Conservation (phyloP, 2,888 invertebrate genomes). For the Caenorhabditis sulstoni region DNA sequence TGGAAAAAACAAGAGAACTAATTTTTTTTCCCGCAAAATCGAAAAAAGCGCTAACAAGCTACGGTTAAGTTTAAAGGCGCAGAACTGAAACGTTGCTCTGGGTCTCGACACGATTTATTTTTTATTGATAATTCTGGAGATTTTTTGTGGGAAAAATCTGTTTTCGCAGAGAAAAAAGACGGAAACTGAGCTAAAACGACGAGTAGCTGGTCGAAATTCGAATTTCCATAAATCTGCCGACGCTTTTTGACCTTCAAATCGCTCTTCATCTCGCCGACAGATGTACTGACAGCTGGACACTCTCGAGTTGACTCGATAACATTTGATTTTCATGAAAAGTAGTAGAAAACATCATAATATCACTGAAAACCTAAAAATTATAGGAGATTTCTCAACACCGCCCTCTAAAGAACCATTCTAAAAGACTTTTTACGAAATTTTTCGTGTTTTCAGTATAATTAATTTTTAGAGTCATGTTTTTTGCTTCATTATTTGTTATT, state of each 20-base stretch:
- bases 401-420: too few species aligned
- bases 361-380: too few species aligned
- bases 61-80: not conserved
- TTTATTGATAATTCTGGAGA: not conserved
- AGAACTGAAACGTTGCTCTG: not conserved
- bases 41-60: not conserved
- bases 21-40: slow-evolving; percentile 9
- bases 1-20: too few species aligned
- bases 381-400: too few species aligned
- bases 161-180: too few species aligned
- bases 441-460: too few species aligned
- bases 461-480: too few species aligned
- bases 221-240: slow-evolving; percentile 23
- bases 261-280: slow-evolving; percentile 4
- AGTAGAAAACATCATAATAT: too few species aligned
- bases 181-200: too few species aligned
- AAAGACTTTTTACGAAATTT: too few species aligned
- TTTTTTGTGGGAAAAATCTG: not conserved
- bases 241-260: slow-evolving; percentile 31
- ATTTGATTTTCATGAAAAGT: not conserved
- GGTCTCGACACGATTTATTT: not conserved
- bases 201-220: too few species aligned
- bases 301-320: not conserved
- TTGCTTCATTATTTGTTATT: too few species aligned
- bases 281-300: slow-evolving; percentile 18